Base-by-base conservation (phyloP, 1,140 invertebrate species). In the Tyrophagus putrescentiae region DNA sequence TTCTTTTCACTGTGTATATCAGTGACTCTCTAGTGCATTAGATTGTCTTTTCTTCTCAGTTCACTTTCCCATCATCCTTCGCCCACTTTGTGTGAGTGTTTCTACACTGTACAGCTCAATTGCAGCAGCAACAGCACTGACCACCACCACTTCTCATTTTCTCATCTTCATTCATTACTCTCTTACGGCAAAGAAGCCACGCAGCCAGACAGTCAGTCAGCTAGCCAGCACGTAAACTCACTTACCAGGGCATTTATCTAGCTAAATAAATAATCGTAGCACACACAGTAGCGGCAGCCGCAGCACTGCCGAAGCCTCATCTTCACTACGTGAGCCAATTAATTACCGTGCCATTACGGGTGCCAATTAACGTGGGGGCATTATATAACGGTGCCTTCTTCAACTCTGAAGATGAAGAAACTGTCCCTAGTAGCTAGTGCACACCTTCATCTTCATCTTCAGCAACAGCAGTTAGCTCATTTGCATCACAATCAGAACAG, bases 281-380 rank as follows among this genome's bases (percentile, higher is more conserved):
- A n/a, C n/a, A n/a, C n/a, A n/a, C n/a, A n/a, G n/a, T n/a, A n/a
- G n/a, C n/a, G n/a, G n/a, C n/a, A n/a, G n/a, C n/a, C n/a, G n/a
- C n/a, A n/a, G n/a, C n/a, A n/a, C n/a, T n/a, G n/a, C n/a, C n/a
- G n/a, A n/a, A n/a, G 36, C 21, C 36, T 21, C 13, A 21, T 39
- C 13, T 39, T 39, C 36, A 48, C 6, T 48, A 48, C 45, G 45
- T 48, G 45, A 48, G 45, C 18, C 45, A 48, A 48, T 48, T 48
- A 48, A 48, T 48, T 48, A 48, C 45, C 45, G 31, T 13, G 36
- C 36, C 13, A 21, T 39, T 39, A 21, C 21, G 36, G 13, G 36
- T 21, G 36, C 36, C 36, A 39, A 39, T 39, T 39, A 39, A 39
- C n/a, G n/a, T n/a, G n/a, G n/a, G n/a, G n/a, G n/a, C n/a, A n/a